Base-by-base conservation (phyloP, 1,140 invertebrate genomes). In the Drosophila pandora region DNA sequence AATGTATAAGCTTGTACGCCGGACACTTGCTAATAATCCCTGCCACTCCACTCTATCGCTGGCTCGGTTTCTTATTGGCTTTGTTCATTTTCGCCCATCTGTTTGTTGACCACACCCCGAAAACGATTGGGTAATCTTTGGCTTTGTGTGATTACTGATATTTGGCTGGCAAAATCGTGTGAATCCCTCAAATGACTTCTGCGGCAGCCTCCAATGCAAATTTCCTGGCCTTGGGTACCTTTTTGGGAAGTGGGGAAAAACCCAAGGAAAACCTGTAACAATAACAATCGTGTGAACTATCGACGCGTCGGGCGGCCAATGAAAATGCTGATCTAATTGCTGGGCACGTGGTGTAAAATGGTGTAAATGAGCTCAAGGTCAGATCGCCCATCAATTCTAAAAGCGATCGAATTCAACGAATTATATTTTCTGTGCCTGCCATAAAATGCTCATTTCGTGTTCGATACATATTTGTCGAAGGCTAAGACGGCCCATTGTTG, bases 281-380 rank as follows among this genome's bases (percentile, higher is more conserved):
- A 76, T 45, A 55, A 30, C 60, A 68, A 76, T 67, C 43, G 45
- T 71, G 61, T 63, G 54, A 73, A 63, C 67, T 69, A 63, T 59
- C 30, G 47, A 50, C 47, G 41, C n/a, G 67, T 32, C 9, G 39
- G 12, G 39, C n/a, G 12, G 22, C 45, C 9, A 58, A 75, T 54
- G 63, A 54, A 63, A 84, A 63, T 25, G 21, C 48, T 64, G 45
- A 78, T 87, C 78, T 68, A 87, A 88, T 76, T 80, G 67, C 59
- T 55, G 55, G 41, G 22, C 55, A 76, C 80, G 80, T 79, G 54
- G 41, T 43, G 13, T 21, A 43, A 47, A 79, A 62, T 47, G 64
- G 17, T 62, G 76, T 47, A 47, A 79, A 63, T 68, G 39, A 45
- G 55, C 54, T 49, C 64, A 84, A 79, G 79, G 79, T 76, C 76